A percentile compares a stretch with the other conserved stretches of the same genome.
Evolutionary conservation across 2,797 vertebrate genomes (phyloP).

Genomic region (Rhynchotus rufescens): DNA sequence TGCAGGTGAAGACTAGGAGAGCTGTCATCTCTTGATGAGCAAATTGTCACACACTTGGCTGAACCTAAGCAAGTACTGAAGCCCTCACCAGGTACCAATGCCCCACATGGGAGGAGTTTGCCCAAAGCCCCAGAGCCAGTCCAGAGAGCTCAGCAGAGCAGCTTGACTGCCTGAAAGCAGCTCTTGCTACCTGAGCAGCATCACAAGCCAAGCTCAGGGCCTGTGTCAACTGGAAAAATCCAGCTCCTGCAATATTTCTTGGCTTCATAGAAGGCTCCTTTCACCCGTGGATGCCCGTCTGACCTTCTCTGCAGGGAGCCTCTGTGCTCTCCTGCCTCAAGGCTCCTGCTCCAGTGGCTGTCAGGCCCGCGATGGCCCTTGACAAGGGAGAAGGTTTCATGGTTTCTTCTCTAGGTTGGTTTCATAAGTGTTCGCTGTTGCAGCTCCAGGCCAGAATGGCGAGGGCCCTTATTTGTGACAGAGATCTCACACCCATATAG

Average conservation of each 20-base stretch:
- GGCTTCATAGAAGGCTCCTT: not conserved
- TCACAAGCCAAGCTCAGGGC: not conserved
- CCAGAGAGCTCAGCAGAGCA: not conserved
- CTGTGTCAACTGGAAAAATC: not conserved
- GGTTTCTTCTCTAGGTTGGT: not conserved
- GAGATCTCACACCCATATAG: not conserved
- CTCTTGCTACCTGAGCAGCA: not conserved
- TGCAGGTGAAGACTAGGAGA: not conserved
- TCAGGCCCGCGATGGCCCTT: not conserved
- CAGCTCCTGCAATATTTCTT: not conserved
- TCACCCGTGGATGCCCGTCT: not conserved
- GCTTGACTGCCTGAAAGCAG: not conserved
- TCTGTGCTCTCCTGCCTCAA: not conserved
- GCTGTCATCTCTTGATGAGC: not conserved
- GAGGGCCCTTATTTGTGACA: not conserved
- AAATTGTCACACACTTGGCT: not conserved
- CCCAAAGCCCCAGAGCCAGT: not conserved
- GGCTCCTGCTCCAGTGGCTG: not conserved
- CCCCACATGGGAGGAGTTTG: not conserved
- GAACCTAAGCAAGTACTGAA: not conserved
- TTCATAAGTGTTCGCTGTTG: not conserved
- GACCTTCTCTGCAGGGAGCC: fast-evolving
- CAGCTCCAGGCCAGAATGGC: not conserved
- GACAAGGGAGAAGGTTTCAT: not conserved
- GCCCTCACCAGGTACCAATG: not conserved